Percentiles rank a stretch among this genome's conserved stretches.
Evolutionary conservation across 2,797 vertebrate species (phyloP).

Genomic region (Notolepis coatsorum): DNA sequence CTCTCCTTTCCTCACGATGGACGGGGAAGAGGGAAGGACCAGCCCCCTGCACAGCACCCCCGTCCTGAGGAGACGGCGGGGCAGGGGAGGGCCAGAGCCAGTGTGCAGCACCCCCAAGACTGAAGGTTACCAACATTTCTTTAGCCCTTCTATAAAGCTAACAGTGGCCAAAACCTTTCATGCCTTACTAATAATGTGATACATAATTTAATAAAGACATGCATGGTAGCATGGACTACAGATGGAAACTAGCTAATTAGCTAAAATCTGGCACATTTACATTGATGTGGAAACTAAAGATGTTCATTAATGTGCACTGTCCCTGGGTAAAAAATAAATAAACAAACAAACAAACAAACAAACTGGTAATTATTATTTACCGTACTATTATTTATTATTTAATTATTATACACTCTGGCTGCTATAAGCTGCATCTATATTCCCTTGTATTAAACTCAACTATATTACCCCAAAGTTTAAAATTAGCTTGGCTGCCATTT

Average conservation of each 20-base stretch:
- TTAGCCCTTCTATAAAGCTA: not conserved
- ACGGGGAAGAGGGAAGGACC: constrained; percentile 61
- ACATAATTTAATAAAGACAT: not conserved
- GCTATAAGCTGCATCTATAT: not conserved
- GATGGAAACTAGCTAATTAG: too few relatives aligned
- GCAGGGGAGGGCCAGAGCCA: constrained; percentile 71
- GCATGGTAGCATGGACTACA: too few relatives aligned
- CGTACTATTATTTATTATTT: too few relatives aligned
- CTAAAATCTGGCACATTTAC: too few relatives aligned
- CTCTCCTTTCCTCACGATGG: constrained; percentile 53
- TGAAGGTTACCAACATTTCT: too few relatives aligned
- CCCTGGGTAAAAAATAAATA: too few relatives aligned
- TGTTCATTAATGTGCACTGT: too few relatives aligned
- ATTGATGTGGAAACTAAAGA: too few relatives aligned
- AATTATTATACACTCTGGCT: too few relatives aligned
- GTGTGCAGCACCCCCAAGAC: constrained; percentile 85
- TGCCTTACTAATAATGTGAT: too few relatives aligned
- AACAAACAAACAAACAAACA: too few relatives aligned
- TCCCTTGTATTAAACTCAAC: not conserved
- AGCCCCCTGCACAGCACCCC: constrained; percentile 89
- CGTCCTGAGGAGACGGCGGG: constrained; percentile 71
- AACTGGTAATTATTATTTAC: too few relatives aligned
- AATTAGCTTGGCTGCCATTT: constrained; percentile 24
- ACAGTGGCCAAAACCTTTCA: not conserved
- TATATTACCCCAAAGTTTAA: constrained; percentile 14